Evolutionary conservation across 1,140 invertebrate genomes (phyloP), one percentile per base, ranked within the genome.

Genomic region (Mya arenaria): DNA sequence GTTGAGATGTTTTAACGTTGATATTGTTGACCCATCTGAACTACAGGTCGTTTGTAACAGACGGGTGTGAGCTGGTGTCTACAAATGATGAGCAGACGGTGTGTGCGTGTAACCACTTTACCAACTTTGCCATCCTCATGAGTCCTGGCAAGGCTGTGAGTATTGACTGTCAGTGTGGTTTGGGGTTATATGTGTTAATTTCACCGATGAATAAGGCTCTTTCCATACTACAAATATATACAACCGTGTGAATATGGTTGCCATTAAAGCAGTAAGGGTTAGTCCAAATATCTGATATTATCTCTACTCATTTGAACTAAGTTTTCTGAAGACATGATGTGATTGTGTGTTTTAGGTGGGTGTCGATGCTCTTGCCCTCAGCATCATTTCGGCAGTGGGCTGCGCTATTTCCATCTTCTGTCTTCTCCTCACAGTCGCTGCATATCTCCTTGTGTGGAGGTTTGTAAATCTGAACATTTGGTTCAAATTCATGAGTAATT

Each of bases 101-200:
- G 6, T 99, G 98, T 92, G 94, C 95, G 68, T 99, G 98, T 92
- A 96, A 97, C 87, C 98, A 99, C 93, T 93, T 99, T 23, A 99
- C 98, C 19, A 98, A 99, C 93, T 99, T 99, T 93, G 98, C 97
- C n/a, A 95, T 90, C 15, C 69, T 90, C 10, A 87, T 89, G 87
- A 81, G 72, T 58, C 77, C 78, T 36, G 75, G 65, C 8, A 75
- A 44, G 52, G 74, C 77, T 30, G 72, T 85, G 72, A 65, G 60
- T 63, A 23, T 52, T 23, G n/a, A n/a, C n/a, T n/a, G n/a, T n/a
- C n/a, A n/a, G n/a, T n/a, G n/a, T n/a, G n/a, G n/a, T n/a, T n/a
- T n/a, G n/a, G n/a, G n/a, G n/a, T n/a, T n/a, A n/a, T n/a, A n/a
- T n/a, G n/a, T n/a, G n/a, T n/a, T n/a, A n/a, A n/a, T n/a, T n/a